A percentile compares a stretch with the other conserved stretches of the same genome.
Evolutionary conservation across 1,140 invertebrate species (phyloP).

Genomic region (Drosophila tani): DNA sequence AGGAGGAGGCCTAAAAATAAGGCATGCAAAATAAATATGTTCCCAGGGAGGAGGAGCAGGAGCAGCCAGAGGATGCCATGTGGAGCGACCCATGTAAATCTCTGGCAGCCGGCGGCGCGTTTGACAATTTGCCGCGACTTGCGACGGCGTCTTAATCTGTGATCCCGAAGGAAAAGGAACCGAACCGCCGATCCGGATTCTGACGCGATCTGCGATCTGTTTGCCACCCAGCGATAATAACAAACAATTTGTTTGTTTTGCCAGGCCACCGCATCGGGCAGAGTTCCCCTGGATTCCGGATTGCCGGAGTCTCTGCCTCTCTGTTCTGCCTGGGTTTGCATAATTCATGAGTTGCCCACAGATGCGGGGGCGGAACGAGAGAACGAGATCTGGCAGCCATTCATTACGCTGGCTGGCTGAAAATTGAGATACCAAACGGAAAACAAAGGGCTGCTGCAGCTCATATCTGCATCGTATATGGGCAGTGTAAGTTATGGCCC

Average conservation of each 20-base stretch:
- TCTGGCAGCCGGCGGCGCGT: constrained; percentile 50
- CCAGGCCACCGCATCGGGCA: constrained; percentile 10
- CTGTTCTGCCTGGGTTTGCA: constrained; percentile 35
- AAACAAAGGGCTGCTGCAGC: constrained; percentile 36
- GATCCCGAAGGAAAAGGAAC: constrained; percentile 9
- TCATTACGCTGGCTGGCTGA: constrained; percentile 26
- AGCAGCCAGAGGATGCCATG: not conserved
- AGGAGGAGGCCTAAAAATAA: constrained; percentile 33
- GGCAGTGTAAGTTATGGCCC: constrained; percentile 48
- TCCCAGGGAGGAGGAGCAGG: not conserved
- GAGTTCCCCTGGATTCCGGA: constrained; percentile 7
- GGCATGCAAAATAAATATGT: constrained; percentile 47
- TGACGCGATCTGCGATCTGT: constrained; percentile 32
- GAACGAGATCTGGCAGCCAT: constrained; percentile 44
- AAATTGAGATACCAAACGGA: constrained; percentile 52
- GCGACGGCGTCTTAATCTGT: constrained; percentile 36
- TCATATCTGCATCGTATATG: constrained; percentile 50
- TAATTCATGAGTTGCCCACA: constrained; percentile 36
- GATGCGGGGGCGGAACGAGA: constrained; percentile 32
- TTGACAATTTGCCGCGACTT: constrained; percentile 52
- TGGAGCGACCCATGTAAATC: constrained; percentile 38
- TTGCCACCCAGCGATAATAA: constrained; percentile 54
- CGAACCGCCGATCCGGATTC: constrained; percentile 27
- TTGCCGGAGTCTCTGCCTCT: constrained; percentile 5
- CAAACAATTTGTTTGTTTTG: constrained; percentile 60